Evolutionary conservation across 2,888 invertebrate genomes (phyloP).

Genomic region (Corythucha ciliata): DNA sequence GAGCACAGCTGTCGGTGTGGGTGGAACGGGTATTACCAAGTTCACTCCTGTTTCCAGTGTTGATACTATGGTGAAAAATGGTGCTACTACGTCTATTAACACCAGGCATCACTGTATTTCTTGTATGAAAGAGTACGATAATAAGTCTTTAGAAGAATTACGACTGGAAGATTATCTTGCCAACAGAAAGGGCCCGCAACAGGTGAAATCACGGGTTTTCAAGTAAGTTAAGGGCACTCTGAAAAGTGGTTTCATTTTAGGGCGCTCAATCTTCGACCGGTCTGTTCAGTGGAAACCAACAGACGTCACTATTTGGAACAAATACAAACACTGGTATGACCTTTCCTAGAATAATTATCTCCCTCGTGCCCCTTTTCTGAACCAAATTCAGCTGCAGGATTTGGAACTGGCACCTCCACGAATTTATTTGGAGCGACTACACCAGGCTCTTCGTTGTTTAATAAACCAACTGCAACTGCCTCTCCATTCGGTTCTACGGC

Average conservation of each 20-base stretch:
- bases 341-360: no score
- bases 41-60: slow-evolving; percentile 79
- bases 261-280: slow-evolving; percentile 39
- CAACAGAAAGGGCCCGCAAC: slow-evolving; percentile 68
- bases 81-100: slow-evolving; percentile 71
- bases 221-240: no score
- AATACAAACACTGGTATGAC: slow-evolving; percentile 33
- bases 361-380: no score
- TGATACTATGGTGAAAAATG: slow-evolving; percentile 85
- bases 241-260: slow-evolving; percentile 25
- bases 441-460: slow-evolving; percentile 54
- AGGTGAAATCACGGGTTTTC: slow-evolving; percentile 39
- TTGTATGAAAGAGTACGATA: slow-evolving; percentile 97
- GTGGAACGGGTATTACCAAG: slow-evolving; percentile 74
- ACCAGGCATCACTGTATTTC: slow-evolving; percentile 96
- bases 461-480: slow-evolving; percentile 48
- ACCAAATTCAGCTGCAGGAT: no score
- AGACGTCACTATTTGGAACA: slow-evolving; percentile 35
- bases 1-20: slow-evolving; percentile 43
- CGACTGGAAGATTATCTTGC: slow-evolving; percentile 87
- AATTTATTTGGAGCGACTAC: slow-evolving; percentile 44
- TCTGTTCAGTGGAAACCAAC: slow-evolving; percentile 45
- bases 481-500: slow-evolving; percentile 44
- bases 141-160: slow-evolving; percentile 88
- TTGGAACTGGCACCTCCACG: slow-evolving; percentile 31